Evolutionary conservation across 92 coral and sea anemone species (phyloP).

Genomic region (Epizoanthus stellaris): DNA sequence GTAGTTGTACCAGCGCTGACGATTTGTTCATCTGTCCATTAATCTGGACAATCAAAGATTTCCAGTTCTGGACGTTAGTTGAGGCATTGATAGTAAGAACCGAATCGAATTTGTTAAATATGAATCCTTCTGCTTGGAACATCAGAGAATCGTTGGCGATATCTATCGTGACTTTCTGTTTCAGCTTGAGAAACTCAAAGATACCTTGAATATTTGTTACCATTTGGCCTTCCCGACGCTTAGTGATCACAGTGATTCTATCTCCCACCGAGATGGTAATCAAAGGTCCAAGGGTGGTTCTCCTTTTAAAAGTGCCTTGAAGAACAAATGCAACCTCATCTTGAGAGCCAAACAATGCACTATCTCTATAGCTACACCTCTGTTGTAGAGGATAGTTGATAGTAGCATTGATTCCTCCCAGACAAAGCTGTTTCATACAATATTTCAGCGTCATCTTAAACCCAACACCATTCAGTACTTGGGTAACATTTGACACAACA

Average conservation of each 20-base stretch:
- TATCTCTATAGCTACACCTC: conserved; percentile 1
- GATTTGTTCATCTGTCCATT: conserved; percentile 51
- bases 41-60: conserved; percentile 25
- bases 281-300: conserved; percentile 6
- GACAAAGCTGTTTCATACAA: conserved; percentile 29
- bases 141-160: neutral
- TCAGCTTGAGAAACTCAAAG: conserved; percentile 4
- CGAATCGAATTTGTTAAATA: conserved; percentile 12
- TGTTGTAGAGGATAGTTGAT: conserved; percentile 9
- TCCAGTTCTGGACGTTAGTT: conserved; percentile 35
- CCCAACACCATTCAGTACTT: conserved; percentile 18
- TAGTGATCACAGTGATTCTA: conserved; percentile 11
- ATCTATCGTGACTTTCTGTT: conserved; percentile 27
- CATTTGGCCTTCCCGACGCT: conserved; percentile 6
- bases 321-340: conserved; percentile 30
- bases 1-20: conserved; percentile 43
- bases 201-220: conserved; percentile 14
- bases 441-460: conserved; percentile 27
- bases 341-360: neutral
- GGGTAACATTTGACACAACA: conserved; percentile 24
- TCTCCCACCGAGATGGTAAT: conserved; percentile 8
- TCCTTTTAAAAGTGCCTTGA: conserved; percentile 3
- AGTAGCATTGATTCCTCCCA: conserved; percentile 34
- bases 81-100: conserved; percentile 10
- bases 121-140: conserved; percentile 22